Conservation (phyloP, 2,113 vertebrate genomes). For the Suricata suricatta region DNA sequence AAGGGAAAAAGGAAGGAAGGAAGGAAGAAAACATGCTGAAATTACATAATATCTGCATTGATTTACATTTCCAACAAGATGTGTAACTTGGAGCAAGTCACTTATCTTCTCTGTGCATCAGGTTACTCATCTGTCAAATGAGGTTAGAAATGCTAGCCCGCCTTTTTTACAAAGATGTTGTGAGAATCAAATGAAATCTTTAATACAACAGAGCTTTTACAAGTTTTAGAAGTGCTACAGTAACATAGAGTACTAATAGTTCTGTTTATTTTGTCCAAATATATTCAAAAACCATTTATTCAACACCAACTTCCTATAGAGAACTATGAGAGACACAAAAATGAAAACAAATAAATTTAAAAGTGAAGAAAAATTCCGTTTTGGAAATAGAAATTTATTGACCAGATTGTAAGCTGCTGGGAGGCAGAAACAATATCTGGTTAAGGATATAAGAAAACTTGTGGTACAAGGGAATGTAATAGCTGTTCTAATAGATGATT, state of each 20-base stretch:
- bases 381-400: background rate
- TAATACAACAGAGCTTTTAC: background rate
- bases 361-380: background rate
- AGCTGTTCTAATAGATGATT: background rate
- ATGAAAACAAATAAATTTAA: background rate
- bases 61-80: background rate
- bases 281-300: background rate
- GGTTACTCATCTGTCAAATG: background rate
- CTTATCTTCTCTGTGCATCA: background rate
- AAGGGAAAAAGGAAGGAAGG: background rate
- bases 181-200: background rate
- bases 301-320: background rate
- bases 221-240: background rate
- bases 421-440: background rate
- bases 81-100: background rate
- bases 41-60: background rate
- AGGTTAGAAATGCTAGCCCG: background rate
- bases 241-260: background rate
- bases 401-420: background rate
- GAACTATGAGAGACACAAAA: background rate
- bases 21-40: background rate
- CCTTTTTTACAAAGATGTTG: background rate
- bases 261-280: conserved; percentile 2
- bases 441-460: background rate
- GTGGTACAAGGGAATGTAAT: background rate